phyloP scores from a whole-genome alignment of 2,888 invertebrate genomes.

The Eilema depressum region DNA sequence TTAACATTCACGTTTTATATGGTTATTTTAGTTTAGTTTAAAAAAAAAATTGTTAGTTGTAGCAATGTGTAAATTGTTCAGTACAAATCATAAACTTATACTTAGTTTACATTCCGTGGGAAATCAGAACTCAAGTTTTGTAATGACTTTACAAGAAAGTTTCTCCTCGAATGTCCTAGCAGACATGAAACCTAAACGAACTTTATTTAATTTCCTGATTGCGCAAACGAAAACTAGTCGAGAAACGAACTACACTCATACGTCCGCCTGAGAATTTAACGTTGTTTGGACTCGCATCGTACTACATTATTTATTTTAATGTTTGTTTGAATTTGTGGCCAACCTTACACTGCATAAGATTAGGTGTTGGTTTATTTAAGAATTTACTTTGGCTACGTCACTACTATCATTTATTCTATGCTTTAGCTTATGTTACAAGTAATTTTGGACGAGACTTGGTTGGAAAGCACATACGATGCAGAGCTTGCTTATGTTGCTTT shows the following conservation, averaged over 20 bases:
- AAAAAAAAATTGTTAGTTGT: too few relatives aligned
- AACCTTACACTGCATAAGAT: slow-evolving; percentile 47
- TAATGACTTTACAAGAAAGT: slow-evolving; percentile 35
- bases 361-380: slow-evolving; percentile 47
- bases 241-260: slow-evolving; percentile 57
- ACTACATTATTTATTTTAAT: slow-evolving; percentile 63
- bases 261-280: slow-evolving; percentile 50
- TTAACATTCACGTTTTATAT: too few relatives aligned
- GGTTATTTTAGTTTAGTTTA: too few relatives aligned
- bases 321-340: slow-evolving; percentile 59
- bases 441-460: slow-evolving; percentile 42
- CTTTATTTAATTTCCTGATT: slow-evolving; percentile 77
- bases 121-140: slow-evolving; percentile 23
- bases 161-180: slow-evolving; percentile 36
- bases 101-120: neutral
- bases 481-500: slow-evolving; percentile 22
- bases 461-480: slow-evolving; percentile 33
- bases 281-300: slow-evolving; percentile 60
- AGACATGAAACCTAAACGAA: slow-evolving; percentile 57
- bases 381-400: slow-evolving; percentile 50
- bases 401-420: too few relatives aligned
- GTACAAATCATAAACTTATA: neutral
- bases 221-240: slow-evolving; percentile 67
- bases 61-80: neutral
- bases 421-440: slow-evolving; percentile 48